These are phyloP conservation scores for Panurus biarmicus DNA, from an alignment of 2,113 vertebrate species.

Conservation along the genomic window DNA sequence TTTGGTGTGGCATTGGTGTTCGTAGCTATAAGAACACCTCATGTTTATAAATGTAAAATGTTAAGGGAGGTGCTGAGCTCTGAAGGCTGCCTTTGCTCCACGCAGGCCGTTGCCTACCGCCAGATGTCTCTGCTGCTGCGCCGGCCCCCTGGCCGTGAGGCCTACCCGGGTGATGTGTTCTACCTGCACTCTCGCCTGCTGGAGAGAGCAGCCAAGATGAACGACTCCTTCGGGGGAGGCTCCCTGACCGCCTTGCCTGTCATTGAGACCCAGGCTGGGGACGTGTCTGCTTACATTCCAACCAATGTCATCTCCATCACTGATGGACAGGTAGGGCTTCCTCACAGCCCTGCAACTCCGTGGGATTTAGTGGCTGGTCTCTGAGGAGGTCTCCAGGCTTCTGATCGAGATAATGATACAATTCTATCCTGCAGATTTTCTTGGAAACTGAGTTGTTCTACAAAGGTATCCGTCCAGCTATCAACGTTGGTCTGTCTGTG, in stretches of 20 bases:
- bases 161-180: slow-evolving; percentile 97
- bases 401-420: neutral
- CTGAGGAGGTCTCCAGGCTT: neutral
- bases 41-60: rapidly evolving
- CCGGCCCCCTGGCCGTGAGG: slow-evolving; percentile 93
- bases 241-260: slow-evolving; percentile 95
- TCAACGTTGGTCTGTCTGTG: slow-evolving; percentile 98
- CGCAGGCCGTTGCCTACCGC: slow-evolving; percentile 93
- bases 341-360: rapidly evolving
- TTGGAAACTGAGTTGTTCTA: slow-evolving; percentile 99
- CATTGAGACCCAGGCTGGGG: slow-evolving; percentile 98
- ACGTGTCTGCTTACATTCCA: slow-evolving; percentile 99
- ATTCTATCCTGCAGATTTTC: slow-evolving; percentile 81
- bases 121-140: slow-evolving; percentile 98
- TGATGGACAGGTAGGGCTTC: slow-evolving; percentile 85
- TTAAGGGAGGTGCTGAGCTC: rapidly evolving
- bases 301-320: slow-evolving; percentile 99
- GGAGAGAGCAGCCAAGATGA: slow-evolving; percentile 98
- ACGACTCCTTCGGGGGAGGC: slow-evolving; percentile 91
- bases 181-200: slow-evolving; percentile 96
- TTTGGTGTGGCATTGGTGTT: neutral
- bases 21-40: neutral
- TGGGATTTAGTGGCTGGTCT: neutral
- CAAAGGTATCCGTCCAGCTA: slow-evolving; percentile 97
- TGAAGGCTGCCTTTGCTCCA: neutral